These are phyloP conservation scores for Heptranchias perlo DNA, from an alignment of 2,113 vertebrate species.

Conservation along the genomic window DNA sequence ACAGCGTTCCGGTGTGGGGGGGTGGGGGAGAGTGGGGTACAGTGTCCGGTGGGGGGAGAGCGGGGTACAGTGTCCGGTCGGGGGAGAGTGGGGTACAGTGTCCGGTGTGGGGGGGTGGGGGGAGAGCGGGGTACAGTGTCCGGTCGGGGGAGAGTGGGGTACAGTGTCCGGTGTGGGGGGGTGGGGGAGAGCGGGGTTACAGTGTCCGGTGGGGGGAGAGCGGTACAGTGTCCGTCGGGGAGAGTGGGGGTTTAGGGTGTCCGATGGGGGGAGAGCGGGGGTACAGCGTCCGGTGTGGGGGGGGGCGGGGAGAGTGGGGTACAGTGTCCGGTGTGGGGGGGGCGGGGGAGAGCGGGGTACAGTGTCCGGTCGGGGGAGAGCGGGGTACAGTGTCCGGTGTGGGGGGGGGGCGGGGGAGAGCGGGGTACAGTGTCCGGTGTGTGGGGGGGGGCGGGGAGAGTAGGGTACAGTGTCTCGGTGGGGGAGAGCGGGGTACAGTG, in stretches of 20 bases:
- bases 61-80: slow-evolving; percentile 48
- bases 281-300: too few species aligned
- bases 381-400: not conserved
- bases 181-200: too few species aligned
- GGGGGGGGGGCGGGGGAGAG: not conserved
- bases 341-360: slow-evolving; percentile 63
- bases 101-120: not conserved
- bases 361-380: slow-evolving; percentile 36
- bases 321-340: slow-evolving; percentile 44
- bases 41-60: slow-evolving; percentile 54
- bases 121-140: too few species aligned
- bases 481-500: slow-evolving; percentile 60
- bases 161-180: too few species aligned
- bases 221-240: too few species aligned
- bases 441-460: not conserved
- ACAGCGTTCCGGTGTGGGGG: too few species aligned
- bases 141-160: too few species aligned
- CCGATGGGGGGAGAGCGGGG: too few species aligned
- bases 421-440: not conserved
- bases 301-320: too few species aligned
- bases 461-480: slow-evolving; percentile 47
- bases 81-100: not conserved
- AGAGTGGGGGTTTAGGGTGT: too few species aligned
- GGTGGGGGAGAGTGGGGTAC: too few species aligned
- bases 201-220: too few species aligned